Percentiles rank a stretch among this genome's conserved stretches.
These are phyloP conservation scores for Dryocosmus kuriphilus DNA, from an alignment of 2,888 invertebrate genomes.

Conservation along the genomic window DNA sequence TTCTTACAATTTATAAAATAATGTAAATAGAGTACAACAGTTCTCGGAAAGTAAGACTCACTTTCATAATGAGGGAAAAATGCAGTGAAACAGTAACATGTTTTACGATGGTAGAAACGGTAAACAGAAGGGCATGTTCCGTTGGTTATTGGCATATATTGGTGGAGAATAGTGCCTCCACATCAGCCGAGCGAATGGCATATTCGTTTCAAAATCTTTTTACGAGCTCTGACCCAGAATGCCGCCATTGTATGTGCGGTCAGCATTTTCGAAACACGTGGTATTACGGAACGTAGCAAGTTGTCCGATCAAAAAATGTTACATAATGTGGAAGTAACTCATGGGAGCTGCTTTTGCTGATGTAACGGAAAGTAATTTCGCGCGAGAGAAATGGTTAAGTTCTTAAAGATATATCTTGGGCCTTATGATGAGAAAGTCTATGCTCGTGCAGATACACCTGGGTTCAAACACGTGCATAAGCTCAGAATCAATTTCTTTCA, in stretches of 20 bases:
- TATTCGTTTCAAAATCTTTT: conserved; percentile 9
- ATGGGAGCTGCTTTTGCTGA: conserved; percentile 33
- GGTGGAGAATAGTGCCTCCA: background rate
- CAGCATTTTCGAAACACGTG: conserved; percentile 38
- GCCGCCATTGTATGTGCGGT: conserved; percentile 7
- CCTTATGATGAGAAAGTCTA: conserved; percentile 38
- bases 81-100: background rate
- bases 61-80: background rate
- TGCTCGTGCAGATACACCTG: conserved; percentile 11
- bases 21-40: no score
- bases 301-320: conserved; percentile 32
- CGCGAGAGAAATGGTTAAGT: conserved; percentile 25
- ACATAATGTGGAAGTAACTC: conserved; percentile 35
- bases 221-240: conserved; percentile 34
- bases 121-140: background rate
- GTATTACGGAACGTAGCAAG: conserved; percentile 33
- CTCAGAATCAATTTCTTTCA: background rate
- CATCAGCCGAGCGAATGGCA: background rate
- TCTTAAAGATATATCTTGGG: conserved; percentile 23
- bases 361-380: conserved; percentile 36
- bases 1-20: no score
- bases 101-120: background rate
- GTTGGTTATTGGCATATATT: background rate
- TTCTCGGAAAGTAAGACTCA: background rate
- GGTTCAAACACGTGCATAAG: background rate